A percentile compares a stretch with the other conserved stretches of the same genome.
These are phyloP conservation scores for Adineta ricciae DNA, from an alignment of 2,888 invertebrate species.

Conservation along the genomic window DNA sequence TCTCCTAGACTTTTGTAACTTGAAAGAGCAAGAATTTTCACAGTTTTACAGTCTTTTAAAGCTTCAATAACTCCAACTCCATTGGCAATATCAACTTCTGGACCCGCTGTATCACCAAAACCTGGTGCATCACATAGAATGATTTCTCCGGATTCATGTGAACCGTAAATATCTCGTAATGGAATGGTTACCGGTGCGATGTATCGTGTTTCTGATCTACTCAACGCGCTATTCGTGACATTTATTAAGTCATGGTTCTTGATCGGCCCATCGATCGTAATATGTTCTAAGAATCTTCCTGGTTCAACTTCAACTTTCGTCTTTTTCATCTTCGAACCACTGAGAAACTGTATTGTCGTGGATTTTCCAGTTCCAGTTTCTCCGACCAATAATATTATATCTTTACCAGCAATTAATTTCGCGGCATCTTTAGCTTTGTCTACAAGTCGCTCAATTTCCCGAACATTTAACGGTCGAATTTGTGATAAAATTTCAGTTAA, in stretches of 20 bases:
- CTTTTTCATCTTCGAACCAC: not conserved
- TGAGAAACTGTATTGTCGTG: not conserved
- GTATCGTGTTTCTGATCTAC: not conserved
- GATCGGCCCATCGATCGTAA: not conserved
- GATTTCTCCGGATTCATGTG: not conserved
- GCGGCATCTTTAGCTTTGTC: not conserved
- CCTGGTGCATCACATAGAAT: constrained; percentile 25
- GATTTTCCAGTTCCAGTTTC: not conserved
- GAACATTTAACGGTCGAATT: not conserved
- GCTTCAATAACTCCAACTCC: not conserved
- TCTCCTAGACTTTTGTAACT: not conserved
- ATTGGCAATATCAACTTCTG: constrained; percentile 20
- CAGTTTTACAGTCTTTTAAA: not conserved
- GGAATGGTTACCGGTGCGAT: not conserved
- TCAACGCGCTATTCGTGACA: not conserved
- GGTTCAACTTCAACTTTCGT: not conserved
- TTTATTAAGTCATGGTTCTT: not conserved
- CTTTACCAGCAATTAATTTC: not conserved
- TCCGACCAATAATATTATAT: not conserved
- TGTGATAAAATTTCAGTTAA: not conserved
- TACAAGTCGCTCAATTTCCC: not conserved
- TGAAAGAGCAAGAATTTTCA: not conserved
- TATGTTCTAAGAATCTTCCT: not conserved
- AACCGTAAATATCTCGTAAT: not conserved
- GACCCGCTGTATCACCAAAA: constrained; percentile 21